A percentile compares a stretch with the other conserved stretches of the same genome.
These are phyloP conservation scores for Rhinoderma darwinii DNA, from an alignment of 2,113 vertebrate species.

Conservation along the genomic window DNA sequence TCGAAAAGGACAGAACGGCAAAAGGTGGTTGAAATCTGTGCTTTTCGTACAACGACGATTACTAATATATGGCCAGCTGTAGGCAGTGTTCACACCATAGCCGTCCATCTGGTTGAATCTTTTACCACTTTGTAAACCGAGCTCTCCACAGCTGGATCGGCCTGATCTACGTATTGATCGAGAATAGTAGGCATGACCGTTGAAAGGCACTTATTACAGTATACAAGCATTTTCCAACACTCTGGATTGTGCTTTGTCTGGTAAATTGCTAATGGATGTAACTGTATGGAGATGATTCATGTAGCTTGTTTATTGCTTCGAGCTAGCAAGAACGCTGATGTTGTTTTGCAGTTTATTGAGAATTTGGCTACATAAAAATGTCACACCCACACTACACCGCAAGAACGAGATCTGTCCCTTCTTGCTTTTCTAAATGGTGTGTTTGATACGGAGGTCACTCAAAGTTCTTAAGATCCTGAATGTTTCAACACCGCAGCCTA, in stretches of 20 bases:
- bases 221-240: not conserved
- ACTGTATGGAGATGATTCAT: not conserved
- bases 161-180: not conserved
- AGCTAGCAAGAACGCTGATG: not conserved
- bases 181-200: not conserved
- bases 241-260: not conserved
- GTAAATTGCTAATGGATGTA: conserved; percentile 15
- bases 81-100: no score
- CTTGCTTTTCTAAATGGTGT: not conserved
- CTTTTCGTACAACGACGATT: no score
- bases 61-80: no score
- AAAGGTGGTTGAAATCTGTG: no score
- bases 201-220: not conserved
- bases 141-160: not conserved
- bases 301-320: not conserved
- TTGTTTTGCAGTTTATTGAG: conserved; percentile 25
- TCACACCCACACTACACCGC: not conserved
- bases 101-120: no score
- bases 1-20: no score
- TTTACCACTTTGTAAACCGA: no score
- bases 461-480: not conserved
- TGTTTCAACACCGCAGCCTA: not conserved
- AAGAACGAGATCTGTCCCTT: not conserved
- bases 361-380: conserved; percentile 7
- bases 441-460: not conserved